Evolutionary conservation across 92 coral and sea anemone species (phyloP).

Genomic region (Siderastrea siderea): DNA sequence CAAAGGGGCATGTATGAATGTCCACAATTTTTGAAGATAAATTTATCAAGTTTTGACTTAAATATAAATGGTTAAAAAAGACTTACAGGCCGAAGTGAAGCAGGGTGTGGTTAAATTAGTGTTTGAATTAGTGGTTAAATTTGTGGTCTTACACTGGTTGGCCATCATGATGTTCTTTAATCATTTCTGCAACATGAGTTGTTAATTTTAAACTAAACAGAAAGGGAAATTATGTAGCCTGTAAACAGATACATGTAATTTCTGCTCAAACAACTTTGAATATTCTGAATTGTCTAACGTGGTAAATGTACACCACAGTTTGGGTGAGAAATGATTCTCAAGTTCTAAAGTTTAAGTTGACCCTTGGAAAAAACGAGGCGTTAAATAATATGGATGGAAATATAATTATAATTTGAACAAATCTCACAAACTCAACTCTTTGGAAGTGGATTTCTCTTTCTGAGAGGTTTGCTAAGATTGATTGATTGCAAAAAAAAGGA

Average conservation of each 20-base stretch:
- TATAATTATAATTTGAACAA: neutral
- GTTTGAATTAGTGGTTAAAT: neutral
- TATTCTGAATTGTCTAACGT: neutral
- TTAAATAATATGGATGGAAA: neutral
- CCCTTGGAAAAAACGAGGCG: neutral
- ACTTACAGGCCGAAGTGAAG: neutral
- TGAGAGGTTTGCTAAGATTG: neutral
- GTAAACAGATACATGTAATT: neutral
- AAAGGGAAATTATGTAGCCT: neutral
- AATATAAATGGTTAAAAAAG: neutral
- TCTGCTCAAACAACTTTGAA: neutral
- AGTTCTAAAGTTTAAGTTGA: neutral
- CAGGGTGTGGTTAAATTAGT: neutral
- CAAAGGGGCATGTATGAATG: neutral
- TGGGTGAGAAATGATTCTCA: neutral
- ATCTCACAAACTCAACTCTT: neutral
- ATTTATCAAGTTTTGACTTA: neutral
- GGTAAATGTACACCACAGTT: neutral
- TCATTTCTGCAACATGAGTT: too few relatives aligned
- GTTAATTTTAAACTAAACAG: neutral
- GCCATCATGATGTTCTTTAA: conserved; percentile 25
- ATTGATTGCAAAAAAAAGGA: neutral
- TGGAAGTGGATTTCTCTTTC: neutral
- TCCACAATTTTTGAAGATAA: neutral
- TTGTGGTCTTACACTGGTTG: conserved; percentile 32